A percentile compares a stretch with the other conserved stretches of the same genome.
Conservation (phyloP, 1,140 invertebrate species). For the Trichoplusia ni region DNA sequence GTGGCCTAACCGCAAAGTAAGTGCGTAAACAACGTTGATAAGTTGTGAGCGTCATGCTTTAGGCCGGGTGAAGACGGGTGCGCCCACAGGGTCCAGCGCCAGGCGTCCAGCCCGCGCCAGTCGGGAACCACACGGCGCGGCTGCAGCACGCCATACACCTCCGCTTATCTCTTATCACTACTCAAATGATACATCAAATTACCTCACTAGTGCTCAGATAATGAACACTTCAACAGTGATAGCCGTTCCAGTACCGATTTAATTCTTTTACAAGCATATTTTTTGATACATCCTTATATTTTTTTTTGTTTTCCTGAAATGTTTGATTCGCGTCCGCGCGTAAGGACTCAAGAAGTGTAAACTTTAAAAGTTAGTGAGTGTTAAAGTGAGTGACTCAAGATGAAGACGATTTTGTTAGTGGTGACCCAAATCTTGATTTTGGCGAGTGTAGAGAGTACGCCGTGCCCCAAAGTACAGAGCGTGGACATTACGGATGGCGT, state of each 20-base stretch:
- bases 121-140: conserved; percentile 17
- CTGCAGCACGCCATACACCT: no score
- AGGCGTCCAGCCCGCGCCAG: conserved; percentile 38
- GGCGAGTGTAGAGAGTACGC: conserved; percentile 39
- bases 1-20: no score
- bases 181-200: conserved; percentile 75
- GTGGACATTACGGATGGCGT: conserved; percentile 58
- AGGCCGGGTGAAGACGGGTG: no score
- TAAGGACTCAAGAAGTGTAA: not conserved
- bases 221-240: conserved; percentile 58
- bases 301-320: not conserved
- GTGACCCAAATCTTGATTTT: conserved; percentile 36
- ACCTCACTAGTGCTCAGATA: conserved; percentile 65
- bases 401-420: conserved; percentile 37
- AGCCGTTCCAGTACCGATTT: conserved; percentile 26
- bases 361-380: conserved; percentile 3
- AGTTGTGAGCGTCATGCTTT: no score
- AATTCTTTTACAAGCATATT: conserved; percentile 1
- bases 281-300: not conserved
- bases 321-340: not conserved
- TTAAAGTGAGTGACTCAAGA: conserved; percentile 31
- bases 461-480: conserved; percentile 55
- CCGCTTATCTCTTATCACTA: conserved; percentile 70
- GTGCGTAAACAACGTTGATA: no score
- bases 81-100: no score